A percentile compares a stretch with the other conserved stretches of the same genome.
Evolutionary conservation across 2,797 vertebrate genomes (phyloP).

Genomic region (Pangasius macronema): DNA sequence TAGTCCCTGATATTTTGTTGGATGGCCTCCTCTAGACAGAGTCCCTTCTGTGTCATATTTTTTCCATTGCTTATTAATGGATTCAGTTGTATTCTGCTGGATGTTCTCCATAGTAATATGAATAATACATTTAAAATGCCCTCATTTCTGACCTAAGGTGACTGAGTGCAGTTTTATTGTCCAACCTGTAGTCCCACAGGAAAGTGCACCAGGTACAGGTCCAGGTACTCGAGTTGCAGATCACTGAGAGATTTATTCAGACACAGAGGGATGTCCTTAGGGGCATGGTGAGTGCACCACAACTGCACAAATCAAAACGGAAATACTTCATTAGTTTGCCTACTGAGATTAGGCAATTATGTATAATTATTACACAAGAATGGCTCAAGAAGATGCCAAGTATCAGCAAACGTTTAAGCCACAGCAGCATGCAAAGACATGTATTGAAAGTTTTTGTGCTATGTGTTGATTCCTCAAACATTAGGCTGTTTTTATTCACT

Average conservation of each 20-base stretch:
- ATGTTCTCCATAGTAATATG: background rate
- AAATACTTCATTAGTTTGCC: constrained; percentile 13
- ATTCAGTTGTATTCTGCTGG: background rate
- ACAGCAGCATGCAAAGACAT: background rate
- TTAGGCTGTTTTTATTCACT: background rate
- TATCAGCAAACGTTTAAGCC: background rate
- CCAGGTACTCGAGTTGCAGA: constrained; percentile 76
- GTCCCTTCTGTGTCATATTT: background rate
- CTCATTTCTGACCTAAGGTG: background rate
- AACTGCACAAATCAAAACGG: constrained; percentile 61
- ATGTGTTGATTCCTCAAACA: background rate
- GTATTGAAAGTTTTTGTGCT: background rate
- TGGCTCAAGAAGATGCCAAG: background rate
- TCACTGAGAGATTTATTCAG: constrained; percentile 71
- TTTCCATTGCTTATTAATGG: background rate
- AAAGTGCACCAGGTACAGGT: constrained; percentile 79
- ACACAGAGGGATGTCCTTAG: constrained; percentile 72
- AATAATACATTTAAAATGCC: background rate
- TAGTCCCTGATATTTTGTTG: background rate
- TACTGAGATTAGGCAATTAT: background rate
- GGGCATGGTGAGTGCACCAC: constrained; percentile 67
- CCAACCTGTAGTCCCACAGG: constrained; percentile 74
- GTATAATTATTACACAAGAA: background rate
- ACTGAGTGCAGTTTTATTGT: background rate
- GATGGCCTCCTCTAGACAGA: background rate